A percentile compares a stretch with the other conserved stretches of the same genome.
Evolutionary conservation across 2,113 vertebrate species (phyloP).

Genomic region (Phaethon lepturus): DNA sequence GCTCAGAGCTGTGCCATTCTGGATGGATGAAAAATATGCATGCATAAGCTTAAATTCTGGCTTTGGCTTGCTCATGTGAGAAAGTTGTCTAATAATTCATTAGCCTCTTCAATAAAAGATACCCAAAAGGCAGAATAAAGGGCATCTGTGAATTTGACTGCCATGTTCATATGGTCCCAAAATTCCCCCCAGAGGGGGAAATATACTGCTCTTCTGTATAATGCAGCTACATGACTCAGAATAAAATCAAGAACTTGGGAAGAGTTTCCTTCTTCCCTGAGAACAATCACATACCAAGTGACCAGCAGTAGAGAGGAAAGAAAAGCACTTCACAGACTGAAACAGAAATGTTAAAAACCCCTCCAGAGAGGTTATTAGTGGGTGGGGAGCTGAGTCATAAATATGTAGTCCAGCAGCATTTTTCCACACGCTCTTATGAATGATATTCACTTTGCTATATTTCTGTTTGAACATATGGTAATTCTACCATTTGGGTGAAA

Average conservation of each 20-base stretch:
- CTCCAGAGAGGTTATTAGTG: not conserved
- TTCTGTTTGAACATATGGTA: not conserved
- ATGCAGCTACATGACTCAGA: not conserved
- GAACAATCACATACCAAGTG: not conserved
- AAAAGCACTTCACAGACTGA: not conserved
- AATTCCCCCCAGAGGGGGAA: not conserved
- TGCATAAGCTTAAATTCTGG: constrained; percentile 50
- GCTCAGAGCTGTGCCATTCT: constrained; percentile 48
- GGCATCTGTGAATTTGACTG: not conserved
- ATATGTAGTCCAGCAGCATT: not conserved
- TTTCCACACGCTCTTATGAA: not conserved
- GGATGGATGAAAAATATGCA: constrained; percentile 49
- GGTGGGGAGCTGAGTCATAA: not conserved
- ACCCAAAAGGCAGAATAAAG: not conserved
- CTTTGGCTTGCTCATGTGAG: constrained; percentile 13
- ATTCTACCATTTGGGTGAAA: not conserved
- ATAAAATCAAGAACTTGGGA: not conserved
- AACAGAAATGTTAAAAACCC: not conserved
- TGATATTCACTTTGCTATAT: not conserved
- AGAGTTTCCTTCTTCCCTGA: not conserved
- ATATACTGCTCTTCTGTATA: not conserved
- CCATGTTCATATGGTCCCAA: not conserved
- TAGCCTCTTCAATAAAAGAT: constrained; percentile 54
- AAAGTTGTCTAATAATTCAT: constrained; percentile 58
- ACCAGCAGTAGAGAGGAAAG: not conserved